These are phyloP conservation scores for Oreotragus oreotragus DNA, from an alignment of 2,113 vertebrate species.

Conservation along the genomic window DNA sequence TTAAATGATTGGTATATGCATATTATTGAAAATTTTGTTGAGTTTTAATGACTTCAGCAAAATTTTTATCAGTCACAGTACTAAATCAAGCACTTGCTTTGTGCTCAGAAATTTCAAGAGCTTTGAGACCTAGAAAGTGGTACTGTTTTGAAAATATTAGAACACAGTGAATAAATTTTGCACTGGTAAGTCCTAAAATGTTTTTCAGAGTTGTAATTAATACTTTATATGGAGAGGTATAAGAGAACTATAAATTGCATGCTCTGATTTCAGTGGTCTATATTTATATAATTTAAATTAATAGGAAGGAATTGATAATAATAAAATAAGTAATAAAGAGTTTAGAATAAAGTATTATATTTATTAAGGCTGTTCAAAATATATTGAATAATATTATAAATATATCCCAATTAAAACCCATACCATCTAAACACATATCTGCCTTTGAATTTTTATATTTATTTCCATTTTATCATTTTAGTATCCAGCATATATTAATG, in stretches of 20 bases:
- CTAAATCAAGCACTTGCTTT: not conserved
- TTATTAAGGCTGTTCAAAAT: not conserved
- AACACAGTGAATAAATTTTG: not conserved
- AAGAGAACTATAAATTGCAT: not conserved
- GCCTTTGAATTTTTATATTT: not conserved
- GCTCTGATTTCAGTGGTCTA: not conserved
- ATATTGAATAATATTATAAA: not conserved
- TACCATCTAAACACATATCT: not conserved
- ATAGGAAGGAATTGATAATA: not conserved
- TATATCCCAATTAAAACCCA: not conserved
- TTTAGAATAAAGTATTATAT: not conserved
- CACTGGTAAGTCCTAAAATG: not conserved
- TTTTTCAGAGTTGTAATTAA: not conserved
- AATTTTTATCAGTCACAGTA: not conserved
- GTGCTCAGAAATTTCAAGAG: not conserved
- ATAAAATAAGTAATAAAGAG: not conserved
- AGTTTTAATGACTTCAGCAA: not conserved
- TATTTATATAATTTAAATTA: not conserved
- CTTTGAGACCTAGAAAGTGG: not conserved
- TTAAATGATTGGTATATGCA: not conserved
- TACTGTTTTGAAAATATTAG: not conserved
- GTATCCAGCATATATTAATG: not conserved
- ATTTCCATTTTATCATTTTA: not conserved
- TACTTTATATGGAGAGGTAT: not conserved
- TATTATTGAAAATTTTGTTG: not conserved